These are phyloP conservation scores for Siphamia tubifer DNA, from an alignment of 2,113 vertebrate genomes.

Conservation along the genomic window DNA sequence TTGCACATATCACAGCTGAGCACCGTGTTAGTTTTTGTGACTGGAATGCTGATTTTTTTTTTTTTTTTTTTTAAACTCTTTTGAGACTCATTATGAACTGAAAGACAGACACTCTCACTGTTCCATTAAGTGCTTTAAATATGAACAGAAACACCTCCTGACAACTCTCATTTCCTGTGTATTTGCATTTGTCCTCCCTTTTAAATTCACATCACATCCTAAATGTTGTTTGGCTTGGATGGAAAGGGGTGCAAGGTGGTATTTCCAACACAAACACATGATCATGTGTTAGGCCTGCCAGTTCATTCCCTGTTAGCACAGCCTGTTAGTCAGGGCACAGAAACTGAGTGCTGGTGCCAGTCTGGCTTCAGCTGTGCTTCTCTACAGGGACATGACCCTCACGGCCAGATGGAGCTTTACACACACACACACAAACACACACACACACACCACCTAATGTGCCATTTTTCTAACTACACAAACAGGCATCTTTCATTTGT, in stretches of 20 bases:
- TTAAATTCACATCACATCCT: constrained; percentile 31
- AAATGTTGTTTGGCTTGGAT: constrained; percentile 59
- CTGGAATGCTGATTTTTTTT: constrained; percentile 55
- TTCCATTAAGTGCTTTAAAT: constrained; percentile 38
- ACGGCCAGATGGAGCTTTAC: constrained; percentile 58
- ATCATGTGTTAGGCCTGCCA: constrained; percentile 43
- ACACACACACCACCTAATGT: constrained; percentile 30
- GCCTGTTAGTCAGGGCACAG: constrained; percentile 58
- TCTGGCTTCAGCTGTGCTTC: constrained; percentile 47
- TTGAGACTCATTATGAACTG: constrained; percentile 71
- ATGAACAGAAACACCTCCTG: not conserved
- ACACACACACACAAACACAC: constrained; percentile 5
- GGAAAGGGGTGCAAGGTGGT: constrained; percentile 34
- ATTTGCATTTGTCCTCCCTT: constrained; percentile 33
- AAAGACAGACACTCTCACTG: constrained; percentile 38
- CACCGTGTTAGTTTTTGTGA: constrained; percentile 44
- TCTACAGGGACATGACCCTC: constrained; percentile 58
- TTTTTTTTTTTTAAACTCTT: no score
- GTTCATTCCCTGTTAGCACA: constrained; percentile 67
- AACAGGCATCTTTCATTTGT: constrained; percentile 26
- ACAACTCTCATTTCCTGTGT: not conserved
- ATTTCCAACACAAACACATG: constrained; percentile 72
- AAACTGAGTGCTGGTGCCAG: constrained; percentile 53
- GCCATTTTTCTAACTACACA: constrained; percentile 35
- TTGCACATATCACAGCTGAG: constrained; percentile 13